A percentile compares a stretch with the other conserved stretches of the same genome.
Evolutionary conservation across 1,140 invertebrate species (phyloP).

Genomic region (Pseudomyrmex flavicornis): DNA sequence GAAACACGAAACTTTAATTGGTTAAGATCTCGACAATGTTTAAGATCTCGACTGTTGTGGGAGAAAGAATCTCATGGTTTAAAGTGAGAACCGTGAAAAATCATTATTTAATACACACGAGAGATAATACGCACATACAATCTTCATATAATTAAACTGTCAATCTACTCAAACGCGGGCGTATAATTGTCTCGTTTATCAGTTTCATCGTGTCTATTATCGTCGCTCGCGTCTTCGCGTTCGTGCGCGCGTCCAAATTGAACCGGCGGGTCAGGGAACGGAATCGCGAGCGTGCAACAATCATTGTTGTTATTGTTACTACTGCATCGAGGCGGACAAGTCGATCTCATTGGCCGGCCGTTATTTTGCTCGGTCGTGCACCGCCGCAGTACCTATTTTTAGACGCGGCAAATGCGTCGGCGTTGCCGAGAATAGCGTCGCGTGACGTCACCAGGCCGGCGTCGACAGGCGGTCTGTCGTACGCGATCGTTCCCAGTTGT

Average conservation of each 20-base stretch:
- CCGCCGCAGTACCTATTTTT: constrained; percentile 72
- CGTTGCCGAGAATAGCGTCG: constrained; percentile 77
- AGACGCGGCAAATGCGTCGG: constrained; percentile 71
- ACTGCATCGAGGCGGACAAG: constrained; percentile 4
- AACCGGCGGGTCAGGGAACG: background rate
- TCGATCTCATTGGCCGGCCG: constrained; percentile 60
- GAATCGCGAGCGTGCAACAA: constrained; percentile 24
- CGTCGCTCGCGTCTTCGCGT: background rate
- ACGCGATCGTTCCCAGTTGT: constrained; percentile 76
- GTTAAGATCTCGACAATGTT: background rate
- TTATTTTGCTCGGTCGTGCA: constrained; percentile 70
- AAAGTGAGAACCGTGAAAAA: too few species aligned
- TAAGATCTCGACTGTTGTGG: background rate
- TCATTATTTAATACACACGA: background rate
- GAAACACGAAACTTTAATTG: constrained; percentile 1
- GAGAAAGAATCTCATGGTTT: too few species aligned
- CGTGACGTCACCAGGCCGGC: constrained; percentile 76
- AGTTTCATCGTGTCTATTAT: background rate
- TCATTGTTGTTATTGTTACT: constrained; percentile 39
- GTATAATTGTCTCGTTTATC: background rate
- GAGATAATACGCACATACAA: background rate
- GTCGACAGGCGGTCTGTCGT: constrained; percentile 78
- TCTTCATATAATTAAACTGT: background rate
- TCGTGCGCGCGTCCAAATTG: background rate
- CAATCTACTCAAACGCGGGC: too few species aligned